Base-by-base conservation (phyloP, 2,113 vertebrate genomes). In the Guaruba guarouba region DNA sequence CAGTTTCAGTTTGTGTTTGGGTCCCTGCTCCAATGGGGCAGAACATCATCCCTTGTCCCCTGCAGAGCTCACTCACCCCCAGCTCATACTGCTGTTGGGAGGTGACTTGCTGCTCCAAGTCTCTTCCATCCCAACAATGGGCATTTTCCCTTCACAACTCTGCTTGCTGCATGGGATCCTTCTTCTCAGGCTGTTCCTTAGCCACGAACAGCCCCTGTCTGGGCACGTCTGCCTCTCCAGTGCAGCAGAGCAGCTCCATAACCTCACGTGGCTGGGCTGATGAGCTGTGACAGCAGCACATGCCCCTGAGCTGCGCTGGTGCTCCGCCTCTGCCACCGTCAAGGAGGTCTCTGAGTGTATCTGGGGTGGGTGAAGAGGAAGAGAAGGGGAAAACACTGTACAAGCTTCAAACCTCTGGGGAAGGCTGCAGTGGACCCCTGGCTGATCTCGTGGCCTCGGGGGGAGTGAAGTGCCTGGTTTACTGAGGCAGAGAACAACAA, bases 51-150 rank as follows among this genome's bases (percentile, higher is more conserved):
- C 22, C 1, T 2, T 52, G 44, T 27, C 33, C 46, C 33, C 49
- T 2, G 17, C 35, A 33, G 64, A 62, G 31, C 48, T 85, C 2
- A 0, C 9, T 0, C 20, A 49, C 44, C 41, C 57, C 39, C 35
- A 37, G 62, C 39, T 23, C 3, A 0, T 8, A 2, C 39, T 0
- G 0, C 57, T 76, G 19, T 3, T 1, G 0, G 44, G 57, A 24
- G 44, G 18, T 15, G 57, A 13, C 15, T 77, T 31, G 35, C 57
- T 59, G n/a, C 33, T 69, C 17, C 0, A 11, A 41, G 78, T 17
- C 29, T 75, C 57, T 88, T n/a, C 63, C n/a, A 43, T 22, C 39
- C 14, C 1, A 2, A 8, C 1, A 2, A 51, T 43, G 22, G 64
- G 57, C 23, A 5, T 61, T 66, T 76, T n/a, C 51, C 39, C 39